These are phyloP conservation scores for Gasterosteus nipponicus DNA, from an alignment of 2,113 vertebrate species.

Conservation along the genomic window DNA sequence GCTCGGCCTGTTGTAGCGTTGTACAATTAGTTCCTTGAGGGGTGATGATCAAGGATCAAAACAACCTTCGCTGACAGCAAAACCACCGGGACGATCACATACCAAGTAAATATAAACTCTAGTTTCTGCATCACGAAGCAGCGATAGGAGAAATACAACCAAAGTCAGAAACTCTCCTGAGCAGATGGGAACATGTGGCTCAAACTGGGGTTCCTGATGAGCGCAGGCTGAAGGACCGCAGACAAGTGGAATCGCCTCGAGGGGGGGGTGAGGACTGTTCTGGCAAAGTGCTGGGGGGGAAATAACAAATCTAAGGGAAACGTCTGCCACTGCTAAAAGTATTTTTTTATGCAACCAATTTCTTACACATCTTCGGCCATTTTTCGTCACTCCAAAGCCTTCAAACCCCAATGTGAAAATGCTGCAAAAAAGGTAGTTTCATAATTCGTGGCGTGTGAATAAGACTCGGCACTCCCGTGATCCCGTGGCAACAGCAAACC, in stretches of 20 bases:
- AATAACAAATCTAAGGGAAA: constrained; percentile 11
- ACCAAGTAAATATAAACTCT: not conserved
- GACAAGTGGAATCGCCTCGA: constrained; percentile 24
- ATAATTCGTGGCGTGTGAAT: not conserved
- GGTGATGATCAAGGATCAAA: not conserved
- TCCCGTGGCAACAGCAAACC: constrained; percentile 41
- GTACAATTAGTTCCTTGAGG: not conserved
- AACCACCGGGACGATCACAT: not conserved
- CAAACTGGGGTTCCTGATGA: constrained; percentile 5
- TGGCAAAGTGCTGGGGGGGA: not conserved
- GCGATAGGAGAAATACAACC: not conserved
- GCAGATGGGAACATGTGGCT: constrained; percentile 12
- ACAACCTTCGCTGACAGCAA: not conserved
- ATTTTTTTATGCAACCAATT: constrained; percentile 22
- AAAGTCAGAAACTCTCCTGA: not conserved
- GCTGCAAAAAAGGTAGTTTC: not conserved
- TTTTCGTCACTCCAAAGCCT: constrained; percentile 11
- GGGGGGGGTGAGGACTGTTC: constrained; percentile 7
- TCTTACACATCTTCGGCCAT: not conserved
- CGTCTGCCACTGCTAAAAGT: not conserved
- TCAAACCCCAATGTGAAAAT: constrained; percentile 14
- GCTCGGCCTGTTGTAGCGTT: not conserved
- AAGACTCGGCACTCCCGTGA: constrained; percentile 5
- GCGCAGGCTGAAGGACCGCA: constrained; percentile 16
- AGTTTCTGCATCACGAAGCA: not conserved